Percentiles rank a stretch among this genome's conserved stretches.
phyloP scores from a whole-genome alignment of 1,140 invertebrate genomes.

The Liolophura sinensis region DNA sequence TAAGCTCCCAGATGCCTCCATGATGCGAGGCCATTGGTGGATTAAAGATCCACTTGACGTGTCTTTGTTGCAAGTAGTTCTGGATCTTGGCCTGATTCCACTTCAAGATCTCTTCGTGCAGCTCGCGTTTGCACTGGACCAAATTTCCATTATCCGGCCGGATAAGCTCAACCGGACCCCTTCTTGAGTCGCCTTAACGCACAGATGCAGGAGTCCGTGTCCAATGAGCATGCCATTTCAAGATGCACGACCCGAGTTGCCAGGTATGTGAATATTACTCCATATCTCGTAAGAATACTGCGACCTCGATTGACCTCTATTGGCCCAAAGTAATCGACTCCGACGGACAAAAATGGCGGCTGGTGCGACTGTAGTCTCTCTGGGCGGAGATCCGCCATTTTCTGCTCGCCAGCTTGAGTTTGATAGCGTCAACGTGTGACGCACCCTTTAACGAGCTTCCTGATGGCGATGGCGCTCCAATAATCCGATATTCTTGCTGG shows the following conservation, averaged over 20 bases:
- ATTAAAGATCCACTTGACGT: no score
- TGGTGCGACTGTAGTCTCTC: background rate
- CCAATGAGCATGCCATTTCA: slow-evolving; percentile 19
- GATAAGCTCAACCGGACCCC: slow-evolving; percentile 14
- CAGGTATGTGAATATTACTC: slow-evolving; percentile 17
- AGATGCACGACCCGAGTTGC: slow-evolving; percentile 18
- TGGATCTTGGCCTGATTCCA: slow-evolving; percentile 3
- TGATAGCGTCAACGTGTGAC: background rate
- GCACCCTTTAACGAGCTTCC: background rate
- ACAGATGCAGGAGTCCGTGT: slow-evolving; percentile 23
- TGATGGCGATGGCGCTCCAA: background rate
- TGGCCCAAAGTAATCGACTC: slow-evolving; percentile 15
- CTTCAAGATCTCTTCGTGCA: background rate
- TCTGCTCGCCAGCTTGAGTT: background rate
- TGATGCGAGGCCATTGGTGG: slow-evolving; percentile 35
- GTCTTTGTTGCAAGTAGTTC: background rate
- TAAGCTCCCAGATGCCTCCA: slow-evolving; percentile 54
- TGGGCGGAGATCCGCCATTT: background rate
- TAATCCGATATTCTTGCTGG: background rate
- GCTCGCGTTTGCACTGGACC: slow-evolving; percentile 14
- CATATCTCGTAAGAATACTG: slow-evolving; percentile 17
- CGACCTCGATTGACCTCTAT: slow-evolving; percentile 15
- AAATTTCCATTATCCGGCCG: slow-evolving; percentile 24
- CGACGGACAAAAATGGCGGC: slow-evolving; percentile 11
- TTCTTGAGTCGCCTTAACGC: slow-evolving; percentile 18